phyloP scores from a whole-genome alignment of 2,113 vertebrate genomes.

The Corythornis vintsioides region DNA sequence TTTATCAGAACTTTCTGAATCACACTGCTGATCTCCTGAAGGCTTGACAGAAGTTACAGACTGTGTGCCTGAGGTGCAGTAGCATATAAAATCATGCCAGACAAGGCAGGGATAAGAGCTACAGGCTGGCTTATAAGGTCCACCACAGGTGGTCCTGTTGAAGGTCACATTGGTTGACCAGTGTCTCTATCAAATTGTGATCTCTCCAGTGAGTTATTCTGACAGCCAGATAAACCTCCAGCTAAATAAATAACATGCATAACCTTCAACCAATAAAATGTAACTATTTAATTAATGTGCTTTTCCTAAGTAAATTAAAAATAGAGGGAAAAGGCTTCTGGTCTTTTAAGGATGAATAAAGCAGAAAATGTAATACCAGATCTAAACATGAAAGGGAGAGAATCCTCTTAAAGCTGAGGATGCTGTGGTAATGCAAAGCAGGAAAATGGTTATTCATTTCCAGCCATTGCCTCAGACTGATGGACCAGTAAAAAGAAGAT shows the following conservation, averaged over 20 bases:
- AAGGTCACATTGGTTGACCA: slow-evolving; percentile 29
- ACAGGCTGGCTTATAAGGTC: neutral
- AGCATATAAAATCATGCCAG: slow-evolving; percentile 11
- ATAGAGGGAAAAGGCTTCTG: neutral
- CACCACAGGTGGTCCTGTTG: slow-evolving; percentile 10
- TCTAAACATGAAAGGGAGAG: slow-evolving; percentile 25
- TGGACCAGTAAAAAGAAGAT: neutral
- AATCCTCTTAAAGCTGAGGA: slow-evolving; percentile 50
- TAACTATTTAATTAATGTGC: slow-evolving; percentile 37
- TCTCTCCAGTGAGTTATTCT: slow-evolving; percentile 34
- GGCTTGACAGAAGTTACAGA: slow-evolving; percentile 5
- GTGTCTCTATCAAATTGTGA: neutral
- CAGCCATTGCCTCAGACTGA: neutral
- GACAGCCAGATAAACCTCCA: slow-evolving; percentile 51
- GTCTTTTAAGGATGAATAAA: slow-evolving; percentile 50
- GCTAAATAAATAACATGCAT: slow-evolving; percentile 9
- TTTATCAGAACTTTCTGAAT: slow-evolving; percentile 43
- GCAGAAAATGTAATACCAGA: slow-evolving; percentile 41
- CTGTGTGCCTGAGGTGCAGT: slow-evolving; percentile 15
- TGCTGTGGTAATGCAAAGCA: slow-evolving; percentile 3
- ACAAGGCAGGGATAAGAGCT: slow-evolving; percentile 32
- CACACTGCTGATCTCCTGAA: slow-evolving; percentile 17
- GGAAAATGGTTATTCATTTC: slow-evolving; percentile 8
- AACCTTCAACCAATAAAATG: slow-evolving; percentile 34
- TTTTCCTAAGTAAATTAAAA: slow-evolving; percentile 56